A percentile compares a stretch with the other conserved stretches of the same genome.
Evolutionary conservation across 2,797 vertebrate genomes (phyloP).

Genomic region (Sebastes aleutianus): DNA sequence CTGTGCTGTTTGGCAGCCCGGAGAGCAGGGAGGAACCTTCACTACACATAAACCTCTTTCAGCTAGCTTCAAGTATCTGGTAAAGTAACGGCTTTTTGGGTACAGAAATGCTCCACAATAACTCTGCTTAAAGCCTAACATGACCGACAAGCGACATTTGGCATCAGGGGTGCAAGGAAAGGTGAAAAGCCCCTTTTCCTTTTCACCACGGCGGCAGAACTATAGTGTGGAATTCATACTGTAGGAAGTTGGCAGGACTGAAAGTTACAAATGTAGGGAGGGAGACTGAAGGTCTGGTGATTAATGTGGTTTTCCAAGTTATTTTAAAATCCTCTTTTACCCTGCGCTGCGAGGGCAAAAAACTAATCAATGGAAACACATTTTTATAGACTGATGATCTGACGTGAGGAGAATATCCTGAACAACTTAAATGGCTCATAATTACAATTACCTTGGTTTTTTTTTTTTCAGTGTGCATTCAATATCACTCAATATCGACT

Average conservation of each 20-base stretch:
- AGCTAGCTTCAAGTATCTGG: not conserved
- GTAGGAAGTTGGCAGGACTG: not conserved
- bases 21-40: slow-evolving; percentile 27
- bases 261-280: not conserved
- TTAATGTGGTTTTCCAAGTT: slow-evolving; percentile 1
- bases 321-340: not conserved
- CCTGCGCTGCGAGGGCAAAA: not conserved
- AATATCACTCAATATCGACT: not conserved
- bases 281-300: not conserved
- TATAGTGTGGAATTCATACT: not conserved
- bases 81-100: not conserved
- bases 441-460: not conserved
- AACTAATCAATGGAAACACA: slow-evolving; percentile 4
- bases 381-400: slow-evolving; percentile 3
- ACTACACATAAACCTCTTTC: slow-evolving; percentile 32
- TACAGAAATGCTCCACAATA: not conserved
- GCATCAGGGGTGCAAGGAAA: not conserved
- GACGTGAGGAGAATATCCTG: slow-evolving; percentile 1
- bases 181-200: not conserved
- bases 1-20: slow-evolving; percentile 13
- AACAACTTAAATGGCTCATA: not conserved
- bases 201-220: not conserved
- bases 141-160: not conserved
- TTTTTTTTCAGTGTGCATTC: not conserved
- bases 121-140: not conserved